A percentile compares a stretch with the other conserved stretches of the same genome.
Evolutionary conservation across 2,888 invertebrate species (phyloP).

Genomic region (Crioceris asparagi): DNA sequence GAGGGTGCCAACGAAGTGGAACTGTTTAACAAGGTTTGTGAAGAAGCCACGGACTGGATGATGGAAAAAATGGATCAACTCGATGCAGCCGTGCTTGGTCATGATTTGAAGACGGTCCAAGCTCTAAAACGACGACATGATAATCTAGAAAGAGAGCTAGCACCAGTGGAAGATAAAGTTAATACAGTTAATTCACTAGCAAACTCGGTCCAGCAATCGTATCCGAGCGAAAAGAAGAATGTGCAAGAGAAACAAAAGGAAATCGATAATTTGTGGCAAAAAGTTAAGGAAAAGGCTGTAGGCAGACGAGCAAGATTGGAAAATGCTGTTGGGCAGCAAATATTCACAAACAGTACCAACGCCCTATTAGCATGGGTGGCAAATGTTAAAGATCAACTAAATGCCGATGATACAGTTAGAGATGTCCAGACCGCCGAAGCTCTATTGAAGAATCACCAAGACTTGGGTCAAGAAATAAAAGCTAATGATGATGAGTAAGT

Average conservation of each 20-base stretch:
- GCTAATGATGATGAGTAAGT: conserved; percentile 80
- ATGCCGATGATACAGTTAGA: conserved; percentile 64
- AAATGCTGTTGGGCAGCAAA: conserved; percentile 91
- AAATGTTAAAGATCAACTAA: conserved; percentile 66
- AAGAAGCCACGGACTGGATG: conserved; percentile 97
- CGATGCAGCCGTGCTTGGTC: conserved; percentile 64
- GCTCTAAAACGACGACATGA: conserved; percentile 86
- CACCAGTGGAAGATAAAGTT: conserved; percentile 90
- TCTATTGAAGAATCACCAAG: conserved; percentile 80
- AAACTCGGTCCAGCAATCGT: conserved; percentile 81
- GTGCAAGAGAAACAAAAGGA: conserved; percentile 77
- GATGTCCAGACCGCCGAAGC: conserved; percentile 91
- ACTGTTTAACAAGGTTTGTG: conserved; percentile 89
- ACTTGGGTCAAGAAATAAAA: conserved; percentile 81
- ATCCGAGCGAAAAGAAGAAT: conserved; percentile 81
- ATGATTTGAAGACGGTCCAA: conserved; percentile 83
- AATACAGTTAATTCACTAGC: conserved; percentile 69
- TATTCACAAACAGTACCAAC: conserved; percentile 77
- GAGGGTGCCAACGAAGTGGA: conserved; percentile 77
- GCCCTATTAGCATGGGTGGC: conserved; percentile 75
- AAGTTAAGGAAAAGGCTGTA: conserved; percentile 74
- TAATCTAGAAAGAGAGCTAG: conserved; percentile 86
- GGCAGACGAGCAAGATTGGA: conserved; percentile 77
- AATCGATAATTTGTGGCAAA: conserved; percentile 79
- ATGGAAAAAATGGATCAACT: conserved; percentile 87